Conservation (phyloP, 2,797 vertebrate genomes). For the Chelonia mydas region DNA sequence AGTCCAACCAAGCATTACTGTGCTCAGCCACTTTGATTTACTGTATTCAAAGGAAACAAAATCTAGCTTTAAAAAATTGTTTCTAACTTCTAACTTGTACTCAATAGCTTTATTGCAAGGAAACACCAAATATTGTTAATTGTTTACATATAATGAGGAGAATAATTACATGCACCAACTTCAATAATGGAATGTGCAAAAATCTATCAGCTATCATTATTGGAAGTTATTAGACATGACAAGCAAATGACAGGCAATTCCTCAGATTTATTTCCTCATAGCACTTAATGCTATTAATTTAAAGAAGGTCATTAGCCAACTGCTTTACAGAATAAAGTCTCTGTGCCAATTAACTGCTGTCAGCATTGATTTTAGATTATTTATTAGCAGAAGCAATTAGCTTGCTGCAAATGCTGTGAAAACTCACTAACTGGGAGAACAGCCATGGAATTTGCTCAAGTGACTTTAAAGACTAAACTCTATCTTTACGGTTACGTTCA, state of each 20-base stretch:
- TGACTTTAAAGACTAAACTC: conserved; percentile 80
- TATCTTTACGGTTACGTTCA: conserved; percentile 69
- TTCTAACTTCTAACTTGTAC: conserved; percentile 77
- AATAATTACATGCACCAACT: conserved; percentile 99
- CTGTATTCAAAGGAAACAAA: conserved; percentile 57
- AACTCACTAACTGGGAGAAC: conserved; percentile 83
- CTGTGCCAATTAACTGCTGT: conserved; percentile 93
- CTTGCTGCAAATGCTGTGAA: conserved; percentile 84
- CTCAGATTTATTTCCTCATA: conserved; percentile 98
- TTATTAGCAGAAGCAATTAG: conserved; percentile 93
- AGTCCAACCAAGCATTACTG: background rate
- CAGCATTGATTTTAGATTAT: conserved; percentile 92
- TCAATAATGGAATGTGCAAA: conserved; percentile 99
- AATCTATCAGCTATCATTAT: conserved; percentile 99
- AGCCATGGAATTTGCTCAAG: conserved; percentile 81
- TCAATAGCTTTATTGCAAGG: conserved; percentile 89
- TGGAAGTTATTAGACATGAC: conserved; percentile 99
- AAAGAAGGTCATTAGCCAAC: conserved; percentile 94
- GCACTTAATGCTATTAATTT: conserved; percentile 99
- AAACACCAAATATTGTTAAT: conserved; percentile 92
- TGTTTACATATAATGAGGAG: conserved; percentile 99
- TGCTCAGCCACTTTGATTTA: background rate
- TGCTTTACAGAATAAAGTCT: conserved; percentile 95
- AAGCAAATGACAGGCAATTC: conserved; percentile 99
- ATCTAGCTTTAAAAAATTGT: conserved; percentile 69